Evolutionary conservation across 1,140 invertebrate genomes (phyloP), one percentile per base, ranked within the genome.

Genomic region (Bicyclus anynana): DNA sequence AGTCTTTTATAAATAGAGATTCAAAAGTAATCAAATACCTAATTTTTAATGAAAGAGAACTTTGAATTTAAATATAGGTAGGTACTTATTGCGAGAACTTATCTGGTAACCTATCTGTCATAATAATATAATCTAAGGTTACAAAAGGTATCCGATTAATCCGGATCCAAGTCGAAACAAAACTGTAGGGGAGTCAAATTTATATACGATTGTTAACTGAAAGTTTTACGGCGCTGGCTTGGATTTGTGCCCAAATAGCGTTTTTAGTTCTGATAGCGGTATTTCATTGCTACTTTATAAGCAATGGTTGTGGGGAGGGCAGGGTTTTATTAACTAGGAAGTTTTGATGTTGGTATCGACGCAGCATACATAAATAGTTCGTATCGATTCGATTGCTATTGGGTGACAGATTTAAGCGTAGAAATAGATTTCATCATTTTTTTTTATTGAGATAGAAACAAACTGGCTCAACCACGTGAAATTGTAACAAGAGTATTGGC

Each of bases 261-360:
- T 65, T 78, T 75, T 49, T 58, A 38, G 35, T 17, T 62, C 57
- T 74, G 67, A 79, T 71, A 71, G 70, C 63, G 68, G 79, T 82
- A 80, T 64, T 71, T 80, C 74, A 80, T 64, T 53, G 67, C 59
- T 44, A 70, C 64, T 79, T 80, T 82, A 82, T 82, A 80, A 73
- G 61, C 69, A 59, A 50, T 60, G 67, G 64, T 62, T 65, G 7
- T 23, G 3, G 7, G 23, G 3, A 4, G 7, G 23, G 23, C 23
- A 23, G 7, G 23, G 2, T 23, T 69, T 66, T 18, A 33, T 72
- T 72, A 64, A 53, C 17, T 1, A 29, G 33, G 33, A 12, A 35
- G n/a, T 35, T 35, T 35, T 35, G 10, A 35, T 35, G n/a, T 4
- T 23, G 23, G 7, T 4, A n/a, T n/a, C n/a, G n/a, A n/a, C n/a